Evolutionary conservation across 2,113 vertebrate genomes (phyloP), one percentile per base, ranked within the genome.

Genomic region (Casuarius casuarius): DNA sequence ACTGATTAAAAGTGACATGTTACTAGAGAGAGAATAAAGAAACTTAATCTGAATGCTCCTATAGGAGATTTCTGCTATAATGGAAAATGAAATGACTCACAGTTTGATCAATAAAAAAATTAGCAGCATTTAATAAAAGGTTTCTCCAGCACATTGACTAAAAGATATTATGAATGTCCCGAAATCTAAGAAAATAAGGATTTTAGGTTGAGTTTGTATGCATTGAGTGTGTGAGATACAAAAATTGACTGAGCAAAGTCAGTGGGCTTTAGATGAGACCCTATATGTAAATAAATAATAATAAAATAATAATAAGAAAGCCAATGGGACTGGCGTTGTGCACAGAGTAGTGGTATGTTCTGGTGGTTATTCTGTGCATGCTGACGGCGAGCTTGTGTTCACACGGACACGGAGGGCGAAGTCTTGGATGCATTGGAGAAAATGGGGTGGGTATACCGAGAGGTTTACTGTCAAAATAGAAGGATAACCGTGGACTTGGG

Each of bases 51-150:
- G 73, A 92, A 92, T 89, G 91, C 93, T 96, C 97, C 96, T 97
- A 96, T 92, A 98, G 98, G 98, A 98, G 95, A 96, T 96, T 90
- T 96, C 92, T 84, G 90, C 31, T 93, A 74, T 97, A 97, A 98
- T 97, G 95, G 97, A 92, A 98, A 98, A 98, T 98, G 96, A 98
- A 98, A 96, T 91, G 95, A 96, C 96, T 97, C 97, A 90, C 94
- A 95, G 97, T 97, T 97, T 97, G 98, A 98, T 98, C 96, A 97
- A 98, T 98, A 97, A 97, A 97, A 94, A 98, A 98, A 98, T 98
- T 98, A 98, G 93, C 97, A 96, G 92, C 94, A 95, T 97, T 98
- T 98, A 98, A 97, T 98, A 98, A 97, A 97, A 97, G 82, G 63
- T 86, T 98, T 97, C 94, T 97, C 90, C 93, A 84, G 80, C 85